Percentiles rank a stretch among this genome's conserved stretches.
phyloP scores from a whole-genome alignment of 2,797 vertebrate species.

The Picus viridis region DNA sequence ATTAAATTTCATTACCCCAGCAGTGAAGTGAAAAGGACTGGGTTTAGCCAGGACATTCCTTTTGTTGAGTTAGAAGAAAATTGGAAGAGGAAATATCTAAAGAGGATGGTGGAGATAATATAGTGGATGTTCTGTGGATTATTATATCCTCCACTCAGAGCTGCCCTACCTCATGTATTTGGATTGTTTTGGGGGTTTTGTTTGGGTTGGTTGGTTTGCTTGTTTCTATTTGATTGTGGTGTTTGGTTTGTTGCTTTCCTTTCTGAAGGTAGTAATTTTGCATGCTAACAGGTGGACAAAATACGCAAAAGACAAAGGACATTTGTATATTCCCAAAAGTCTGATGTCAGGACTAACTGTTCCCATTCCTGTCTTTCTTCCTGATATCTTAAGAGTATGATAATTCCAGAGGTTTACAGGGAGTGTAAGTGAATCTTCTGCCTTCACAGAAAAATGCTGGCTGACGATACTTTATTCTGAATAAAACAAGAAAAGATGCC shows the following conservation, averaged over 20 bases:
- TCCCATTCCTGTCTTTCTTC: not conserved
- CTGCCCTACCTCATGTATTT: not conserved
- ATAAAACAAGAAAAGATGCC: not conserved
- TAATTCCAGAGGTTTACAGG: not conserved
- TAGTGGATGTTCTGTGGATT: rapidly evolving
- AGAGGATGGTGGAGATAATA: not conserved
- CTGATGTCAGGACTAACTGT: not conserved
- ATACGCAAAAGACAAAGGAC: not conserved
- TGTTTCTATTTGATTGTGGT: too few relatives aligned
- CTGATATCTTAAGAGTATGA: not conserved
- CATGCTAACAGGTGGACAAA: not conserved
- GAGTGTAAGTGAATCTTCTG: not conserved
- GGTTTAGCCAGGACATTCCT: not conserved
- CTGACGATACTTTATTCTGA: not conserved
- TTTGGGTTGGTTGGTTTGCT: too few relatives aligned
- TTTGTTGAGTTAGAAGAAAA: not conserved
- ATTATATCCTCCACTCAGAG: not conserved
- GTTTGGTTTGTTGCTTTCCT: not conserved
- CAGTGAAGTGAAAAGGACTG: not conserved
- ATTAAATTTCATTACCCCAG: not conserved
- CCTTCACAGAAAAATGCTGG: not conserved
- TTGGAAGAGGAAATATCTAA: not conserved
- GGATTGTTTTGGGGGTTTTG: not conserved
- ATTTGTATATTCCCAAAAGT: not conserved
- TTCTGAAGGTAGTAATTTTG: not conserved